phyloP scores from a whole-genome alignment of 2,888 invertebrate species.

The Coelogynopora nodosa region DNA sequence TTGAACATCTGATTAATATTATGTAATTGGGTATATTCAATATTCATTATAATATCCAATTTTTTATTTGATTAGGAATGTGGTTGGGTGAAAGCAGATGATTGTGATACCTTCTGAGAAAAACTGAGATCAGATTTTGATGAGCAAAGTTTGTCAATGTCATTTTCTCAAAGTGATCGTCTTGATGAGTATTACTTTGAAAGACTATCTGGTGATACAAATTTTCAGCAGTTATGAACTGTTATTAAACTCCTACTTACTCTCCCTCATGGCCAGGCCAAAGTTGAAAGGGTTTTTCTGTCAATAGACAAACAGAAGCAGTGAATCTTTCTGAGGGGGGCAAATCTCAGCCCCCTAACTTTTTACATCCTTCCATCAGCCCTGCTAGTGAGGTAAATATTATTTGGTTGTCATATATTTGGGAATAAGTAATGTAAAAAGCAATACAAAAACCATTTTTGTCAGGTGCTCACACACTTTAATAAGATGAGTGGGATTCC shows the following conservation, averaged over 20 bases:
- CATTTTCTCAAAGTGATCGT: background rate
- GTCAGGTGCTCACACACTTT: too few relatives aligned
- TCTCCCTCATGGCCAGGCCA: background rate
- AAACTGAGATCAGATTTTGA: background rate
- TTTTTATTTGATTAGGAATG: background rate
- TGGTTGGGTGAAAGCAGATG: background rate
- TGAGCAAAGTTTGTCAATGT: background rate
- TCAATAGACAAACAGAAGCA: background rate
- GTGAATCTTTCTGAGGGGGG: background rate
- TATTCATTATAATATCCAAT: background rate
- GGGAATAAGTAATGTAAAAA: too few relatives aligned
- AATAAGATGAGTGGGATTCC: too few relatives aligned
- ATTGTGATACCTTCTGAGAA: background rate
- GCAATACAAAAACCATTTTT: too few relatives aligned
- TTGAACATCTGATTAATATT: background rate
- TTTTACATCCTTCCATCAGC: too few relatives aligned
- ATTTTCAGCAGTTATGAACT: background rate
- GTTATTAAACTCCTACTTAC: background rate
- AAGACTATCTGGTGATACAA: background rate
- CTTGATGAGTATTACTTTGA: background rate
- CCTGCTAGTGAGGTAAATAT: too few relatives aligned
- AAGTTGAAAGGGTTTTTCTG: background rate
- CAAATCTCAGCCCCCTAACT: too few relatives aligned
- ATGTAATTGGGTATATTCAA: background rate
- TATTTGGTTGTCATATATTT: too few relatives aligned